Evolutionary conservation across 2,113 vertebrate genomes (phyloP).

Genomic region (Papio anubis): DNA sequence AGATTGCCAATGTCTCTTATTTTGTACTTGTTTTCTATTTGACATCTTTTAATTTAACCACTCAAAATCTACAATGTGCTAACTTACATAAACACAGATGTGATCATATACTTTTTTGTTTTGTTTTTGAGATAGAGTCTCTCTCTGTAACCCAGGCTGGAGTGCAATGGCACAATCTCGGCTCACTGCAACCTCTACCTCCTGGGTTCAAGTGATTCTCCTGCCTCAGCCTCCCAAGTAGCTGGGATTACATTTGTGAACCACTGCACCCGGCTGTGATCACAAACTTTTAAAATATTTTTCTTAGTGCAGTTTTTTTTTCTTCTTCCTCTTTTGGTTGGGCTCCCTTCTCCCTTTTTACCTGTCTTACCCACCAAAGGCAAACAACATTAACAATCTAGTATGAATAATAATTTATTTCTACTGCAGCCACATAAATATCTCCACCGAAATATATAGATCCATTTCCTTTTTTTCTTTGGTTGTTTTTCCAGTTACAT

Average conservation of each 20-base stretch:
- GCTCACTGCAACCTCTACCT: too few species aligned
- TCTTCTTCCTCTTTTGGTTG: neutral
- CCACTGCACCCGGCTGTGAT: neutral
- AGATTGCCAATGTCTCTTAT: neutral
- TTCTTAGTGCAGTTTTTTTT: neutral
- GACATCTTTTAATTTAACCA: neutral
- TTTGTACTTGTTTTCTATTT: neutral
- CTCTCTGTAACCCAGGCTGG: too few species aligned
- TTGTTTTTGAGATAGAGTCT: too few species aligned
- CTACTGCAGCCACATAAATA: neutral
- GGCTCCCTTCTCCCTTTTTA: neutral
- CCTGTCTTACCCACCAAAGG: neutral
- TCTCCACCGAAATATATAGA: neutral
- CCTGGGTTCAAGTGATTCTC: too few species aligned
- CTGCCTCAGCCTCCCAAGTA: too few species aligned
- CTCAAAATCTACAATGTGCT: neutral
- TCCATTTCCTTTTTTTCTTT: neutral
- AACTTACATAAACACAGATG: neutral
- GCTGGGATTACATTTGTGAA: too few species aligned
- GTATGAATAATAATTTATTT: neutral
- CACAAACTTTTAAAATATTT: neutral
- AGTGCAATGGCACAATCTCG: too few species aligned
- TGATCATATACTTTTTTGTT: neutral
- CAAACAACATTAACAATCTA: neutral
- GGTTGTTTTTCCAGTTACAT: neutral